A percentile compares a stretch with the other conserved stretches of the same genome.
Evolutionary conservation across 2,113 vertebrate species (phyloP).

Genomic region (Petroica traversi): DNA sequence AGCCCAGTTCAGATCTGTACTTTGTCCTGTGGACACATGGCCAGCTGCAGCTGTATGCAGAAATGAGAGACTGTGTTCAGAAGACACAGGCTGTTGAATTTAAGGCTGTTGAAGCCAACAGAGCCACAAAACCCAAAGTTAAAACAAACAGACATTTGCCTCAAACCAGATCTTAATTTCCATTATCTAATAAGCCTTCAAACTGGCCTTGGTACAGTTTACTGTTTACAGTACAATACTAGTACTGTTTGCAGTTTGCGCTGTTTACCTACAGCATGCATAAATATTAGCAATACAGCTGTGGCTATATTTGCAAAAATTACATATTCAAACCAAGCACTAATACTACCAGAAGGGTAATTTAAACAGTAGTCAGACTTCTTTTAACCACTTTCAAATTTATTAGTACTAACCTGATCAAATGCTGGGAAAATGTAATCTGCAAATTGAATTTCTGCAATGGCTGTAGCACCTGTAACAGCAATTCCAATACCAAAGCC

Average conservation of each 20-base stretch:
- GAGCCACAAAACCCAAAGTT: background rate
- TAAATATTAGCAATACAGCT: conserved; percentile 13
- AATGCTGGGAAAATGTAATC: conserved; percentile 98
- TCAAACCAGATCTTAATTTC: background rate
- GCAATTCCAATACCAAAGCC: conserved; percentile 96
- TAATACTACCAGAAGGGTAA: background rate
- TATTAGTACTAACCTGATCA: conserved; percentile 86
- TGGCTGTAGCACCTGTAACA: conserved; percentile 90
- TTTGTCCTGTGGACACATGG: background rate
- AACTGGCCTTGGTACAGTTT: background rate
- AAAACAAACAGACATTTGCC: background rate
- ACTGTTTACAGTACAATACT: background rate
- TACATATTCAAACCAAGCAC: background rate
- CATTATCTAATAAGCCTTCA: background rate
- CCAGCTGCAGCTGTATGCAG: background rate
- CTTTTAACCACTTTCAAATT: background rate
- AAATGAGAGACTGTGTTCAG: background rate
- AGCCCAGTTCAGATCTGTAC: background rate
- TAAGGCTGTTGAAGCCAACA: background rate
- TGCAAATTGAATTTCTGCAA: conserved; percentile 98
- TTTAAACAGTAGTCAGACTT: background rate
- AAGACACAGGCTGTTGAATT: background rate
- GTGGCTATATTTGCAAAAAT: background rate
- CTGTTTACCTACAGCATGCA: background rate
- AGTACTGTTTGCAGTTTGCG: background rate